Evolutionary conservation across 2,888 invertebrate genomes (phyloP).

Genomic region (Hermaeophaga mercurialis): DNA sequence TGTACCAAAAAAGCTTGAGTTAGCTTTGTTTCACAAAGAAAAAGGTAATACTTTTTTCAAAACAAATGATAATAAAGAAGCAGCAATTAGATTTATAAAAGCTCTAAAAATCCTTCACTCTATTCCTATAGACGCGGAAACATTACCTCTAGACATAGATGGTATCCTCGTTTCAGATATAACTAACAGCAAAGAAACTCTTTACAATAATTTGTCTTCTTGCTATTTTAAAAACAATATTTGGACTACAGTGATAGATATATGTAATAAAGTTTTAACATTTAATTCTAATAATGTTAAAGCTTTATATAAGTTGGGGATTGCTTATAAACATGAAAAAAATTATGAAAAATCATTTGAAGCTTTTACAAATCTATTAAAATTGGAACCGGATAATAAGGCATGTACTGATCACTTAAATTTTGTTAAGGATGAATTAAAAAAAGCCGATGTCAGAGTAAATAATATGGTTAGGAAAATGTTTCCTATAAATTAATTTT

Average conservation of each 20-base stretch:
- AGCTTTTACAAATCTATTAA: conserved; percentile 63
- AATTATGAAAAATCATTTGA: conserved; percentile 70
- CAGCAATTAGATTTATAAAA: conserved; percentile 75
- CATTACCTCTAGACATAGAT: conserved; percentile 58
- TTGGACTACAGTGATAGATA: conserved; percentile 67
- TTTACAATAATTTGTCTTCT: conserved; percentile 83
- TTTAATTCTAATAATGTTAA: conserved; percentile 57
- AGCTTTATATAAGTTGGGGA: conserved; percentile 60
- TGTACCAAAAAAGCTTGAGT: conserved; percentile 54
- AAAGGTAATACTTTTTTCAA: conserved; percentile 69
- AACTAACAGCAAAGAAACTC: conserved; percentile 65
- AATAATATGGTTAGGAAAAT: conserved; percentile 61
- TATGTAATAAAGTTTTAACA: conserved; percentile 62
- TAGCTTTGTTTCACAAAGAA: conserved; percentile 58
- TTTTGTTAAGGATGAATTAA: conserved; percentile 62
- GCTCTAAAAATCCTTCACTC: conserved; percentile 76
- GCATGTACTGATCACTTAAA: conserved; percentile 66
- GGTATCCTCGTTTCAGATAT: conserved; percentile 61
- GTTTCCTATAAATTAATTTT: conserved; percentile 49
- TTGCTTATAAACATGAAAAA: conserved; percentile 61
- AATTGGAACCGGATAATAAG: conserved; percentile 69
- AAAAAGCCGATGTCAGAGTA: conserved; percentile 65
- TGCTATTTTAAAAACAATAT: conserved; percentile 75
- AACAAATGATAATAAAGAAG: conserved; percentile 62
- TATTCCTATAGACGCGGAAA: conserved; percentile 60